phyloP scores from a whole-genome alignment of 2,797 vertebrate genomes.

The Melanotaenia nigrans region DNA sequence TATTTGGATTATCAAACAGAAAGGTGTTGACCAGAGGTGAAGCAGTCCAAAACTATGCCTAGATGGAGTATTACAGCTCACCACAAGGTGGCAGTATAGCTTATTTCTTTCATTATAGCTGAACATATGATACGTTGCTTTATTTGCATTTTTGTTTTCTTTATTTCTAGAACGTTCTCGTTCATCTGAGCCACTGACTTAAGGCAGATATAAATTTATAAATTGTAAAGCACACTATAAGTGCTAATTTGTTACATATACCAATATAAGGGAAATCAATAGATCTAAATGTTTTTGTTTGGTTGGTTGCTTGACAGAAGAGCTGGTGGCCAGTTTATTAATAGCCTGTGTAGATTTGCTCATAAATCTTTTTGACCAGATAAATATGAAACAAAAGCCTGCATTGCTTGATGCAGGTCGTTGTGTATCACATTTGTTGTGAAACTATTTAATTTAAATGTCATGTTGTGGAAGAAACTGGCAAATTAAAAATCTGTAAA shows the following conservation, averaged over 20 bases:
- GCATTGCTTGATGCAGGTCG: background rate
- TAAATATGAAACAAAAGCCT: background rate
- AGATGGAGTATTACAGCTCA: background rate
- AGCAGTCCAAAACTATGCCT: background rate
- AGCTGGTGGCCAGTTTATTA: background rate
- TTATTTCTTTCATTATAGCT: background rate
- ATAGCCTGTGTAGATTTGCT: background rate
- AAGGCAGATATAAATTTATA: too few relatives aligned
- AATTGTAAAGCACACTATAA: too few relatives aligned
- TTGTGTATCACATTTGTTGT: background rate
- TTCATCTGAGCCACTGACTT: background rate
- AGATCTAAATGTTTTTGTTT: background rate
- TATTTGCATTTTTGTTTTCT: background rate
- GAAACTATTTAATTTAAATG: background rate
- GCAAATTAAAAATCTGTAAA: background rate
- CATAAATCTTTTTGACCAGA: background rate
- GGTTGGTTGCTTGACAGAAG: background rate
- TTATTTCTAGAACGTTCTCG: background rate
- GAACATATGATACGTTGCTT: background rate
- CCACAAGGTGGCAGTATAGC: slow-evolving; percentile 53
- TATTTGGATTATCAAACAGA: background rate
- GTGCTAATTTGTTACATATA: background rate
- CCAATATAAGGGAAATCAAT: background rate
- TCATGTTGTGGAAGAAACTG: background rate
- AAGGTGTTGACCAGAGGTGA: slow-evolving; percentile 1